These are phyloP conservation scores for Agrotis ipsilon DNA, from an alignment of 2,888 invertebrate species.

Conservation along the genomic window DNA sequence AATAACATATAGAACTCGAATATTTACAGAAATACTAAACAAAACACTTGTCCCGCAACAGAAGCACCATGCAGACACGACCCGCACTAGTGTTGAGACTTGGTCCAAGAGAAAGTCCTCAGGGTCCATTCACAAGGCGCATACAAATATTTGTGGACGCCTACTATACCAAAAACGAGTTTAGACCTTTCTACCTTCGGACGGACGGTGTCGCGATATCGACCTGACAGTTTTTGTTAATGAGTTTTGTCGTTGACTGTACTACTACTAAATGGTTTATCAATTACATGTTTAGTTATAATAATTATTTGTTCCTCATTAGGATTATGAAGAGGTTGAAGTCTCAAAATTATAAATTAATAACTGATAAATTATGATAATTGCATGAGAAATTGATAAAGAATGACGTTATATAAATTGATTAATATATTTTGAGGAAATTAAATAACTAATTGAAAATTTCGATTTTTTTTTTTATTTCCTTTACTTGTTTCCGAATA, in stretches of 20 bases:
- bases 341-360: too few relatives aligned
- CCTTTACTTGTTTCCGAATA: neutral
- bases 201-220: conserved; percentile 73
- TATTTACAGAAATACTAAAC: conserved; percentile 14
- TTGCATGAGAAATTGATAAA: neutral
- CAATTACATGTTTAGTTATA: conserved; percentile 22
- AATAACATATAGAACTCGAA: neutral
- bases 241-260: conserved; percentile 32
- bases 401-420: neutral
- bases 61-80: conserved; percentile 66
- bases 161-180: conserved; percentile 88
- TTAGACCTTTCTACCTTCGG: conserved; percentile 83
- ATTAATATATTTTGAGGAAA: neutral
- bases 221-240: conserved; percentile 60
- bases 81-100: conserved; percentile 80
- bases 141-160: conserved; percentile 90
- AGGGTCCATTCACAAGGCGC: conserved; percentile 89
- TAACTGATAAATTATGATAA: too few relatives aligned
- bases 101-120: conserved; percentile 88
- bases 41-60: conserved; percentile 52
- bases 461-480: too few relatives aligned
- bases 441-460: too few relatives aligned
- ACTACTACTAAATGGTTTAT: conserved; percentile 10
- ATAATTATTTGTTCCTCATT: neutral
- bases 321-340: neutral